Evolutionary conservation across 2,888 invertebrate species (phyloP).

Genomic region (Hydrotaea cyrtoneurina): DNA sequence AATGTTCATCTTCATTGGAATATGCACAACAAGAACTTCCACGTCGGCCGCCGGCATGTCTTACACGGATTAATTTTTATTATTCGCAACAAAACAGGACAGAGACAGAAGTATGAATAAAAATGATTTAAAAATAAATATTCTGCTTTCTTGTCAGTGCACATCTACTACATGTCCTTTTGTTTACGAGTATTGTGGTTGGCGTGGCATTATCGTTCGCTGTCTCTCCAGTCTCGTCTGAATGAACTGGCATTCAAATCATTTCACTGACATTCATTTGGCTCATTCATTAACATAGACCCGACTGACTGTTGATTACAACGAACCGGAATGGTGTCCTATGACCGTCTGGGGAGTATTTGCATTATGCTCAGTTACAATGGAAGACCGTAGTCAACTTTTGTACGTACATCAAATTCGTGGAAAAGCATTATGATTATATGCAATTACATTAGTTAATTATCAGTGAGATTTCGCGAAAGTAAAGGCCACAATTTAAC

Average conservation of each 20-base stretch:
- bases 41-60: background rate
- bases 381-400: background rate
- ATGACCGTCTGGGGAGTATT: constrained; percentile 11
- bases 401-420: background rate
- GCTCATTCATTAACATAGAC: constrained; percentile 2
- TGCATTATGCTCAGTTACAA: background rate
- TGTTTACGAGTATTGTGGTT: constrained; percentile 11
- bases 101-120: constrained; percentile 14
- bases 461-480: background rate
- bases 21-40: background rate
- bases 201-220: background rate
- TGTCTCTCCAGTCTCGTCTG: background rate
- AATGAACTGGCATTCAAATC: background rate
- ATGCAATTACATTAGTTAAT: background rate
- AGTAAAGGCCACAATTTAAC: too few species aligned
- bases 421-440: background rate
- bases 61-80: constrained; percentile 24
- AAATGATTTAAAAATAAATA: constrained; percentile 22
- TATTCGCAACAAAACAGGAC: constrained; percentile 2
- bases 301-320: background rate
- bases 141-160: background rate
- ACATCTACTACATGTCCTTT: constrained; percentile 17
- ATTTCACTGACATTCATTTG: background rate
- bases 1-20: constrained; percentile 23
- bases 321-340: background rate